Evolutionary conservation across 2,888 invertebrate genomes (phyloP).

Genomic region (Neoaliturus tenellus): DNA sequence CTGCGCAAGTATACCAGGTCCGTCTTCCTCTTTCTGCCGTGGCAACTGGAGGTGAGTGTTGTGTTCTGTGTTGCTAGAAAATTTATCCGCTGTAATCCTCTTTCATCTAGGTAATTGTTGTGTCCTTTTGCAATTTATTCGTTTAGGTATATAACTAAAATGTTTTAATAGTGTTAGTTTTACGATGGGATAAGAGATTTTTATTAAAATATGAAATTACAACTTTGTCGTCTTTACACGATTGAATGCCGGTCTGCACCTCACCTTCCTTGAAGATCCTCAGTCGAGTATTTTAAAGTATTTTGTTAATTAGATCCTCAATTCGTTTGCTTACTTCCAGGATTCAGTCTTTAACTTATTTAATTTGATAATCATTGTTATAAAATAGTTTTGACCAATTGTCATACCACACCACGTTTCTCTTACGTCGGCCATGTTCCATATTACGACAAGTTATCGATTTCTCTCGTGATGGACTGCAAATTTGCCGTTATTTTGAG

Average conservation of each 20-base stretch:
- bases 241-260: slow-evolving; percentile 24
- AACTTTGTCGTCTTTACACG: slow-evolving; percentile 8
- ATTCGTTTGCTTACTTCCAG: no score
- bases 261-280: no score
- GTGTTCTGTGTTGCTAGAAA: neutral
- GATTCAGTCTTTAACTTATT: neutral
- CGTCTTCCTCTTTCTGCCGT: slow-evolving; percentile 70
- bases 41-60: slow-evolving; percentile 70
- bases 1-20: slow-evolving; percentile 67
- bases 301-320: no score
- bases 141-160: neutral
- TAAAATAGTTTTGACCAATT: neutral
- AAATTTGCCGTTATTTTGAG: neutral
- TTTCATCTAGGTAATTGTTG: neutral
- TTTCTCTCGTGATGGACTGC: neutral
- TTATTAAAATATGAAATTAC: neutral
- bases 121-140: neutral
- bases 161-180: neutral
- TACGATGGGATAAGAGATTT: neutral
- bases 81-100: slow-evolving; percentile 42
- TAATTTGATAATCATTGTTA: no score
- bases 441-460: slow-evolving; percentile 51
- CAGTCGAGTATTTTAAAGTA: no score
- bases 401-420: slow-evolving; percentile 53
- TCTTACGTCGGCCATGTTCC: slow-evolving; percentile 53